A percentile compares a stretch with the other conserved stretches of the same genome.
These are phyloP conservation scores for Neolamprologus modestus DNA, from an alignment of 2,113 vertebrate species.

Conservation along the genomic window DNA sequence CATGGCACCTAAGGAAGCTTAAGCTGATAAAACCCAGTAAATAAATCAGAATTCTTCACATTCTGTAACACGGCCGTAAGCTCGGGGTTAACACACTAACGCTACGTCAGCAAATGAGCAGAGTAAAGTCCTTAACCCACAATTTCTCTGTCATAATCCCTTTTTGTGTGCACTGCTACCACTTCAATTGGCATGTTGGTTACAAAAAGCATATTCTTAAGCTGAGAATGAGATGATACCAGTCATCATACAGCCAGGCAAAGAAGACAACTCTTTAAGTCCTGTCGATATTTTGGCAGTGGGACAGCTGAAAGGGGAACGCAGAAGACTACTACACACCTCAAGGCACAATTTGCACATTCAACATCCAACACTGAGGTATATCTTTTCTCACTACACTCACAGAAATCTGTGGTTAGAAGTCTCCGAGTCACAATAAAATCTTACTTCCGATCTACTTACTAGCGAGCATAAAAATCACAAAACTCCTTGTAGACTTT, in stretches of 20 bases:
- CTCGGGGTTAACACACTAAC: not conserved
- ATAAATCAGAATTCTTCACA: conserved; percentile 27
- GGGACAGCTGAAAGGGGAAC: not conserved
- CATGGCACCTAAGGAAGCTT: not conserved
- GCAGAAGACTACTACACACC: not conserved
- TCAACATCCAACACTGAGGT: not conserved
- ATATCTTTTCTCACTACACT: not conserved
- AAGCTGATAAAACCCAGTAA: not conserved
- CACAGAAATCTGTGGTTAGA: not conserved
- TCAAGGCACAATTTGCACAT: not conserved
- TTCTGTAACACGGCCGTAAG: conserved; percentile 13
- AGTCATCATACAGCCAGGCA: not conserved
- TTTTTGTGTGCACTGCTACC: not conserved
- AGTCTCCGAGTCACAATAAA: not conserved
- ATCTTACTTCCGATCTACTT: conserved; percentile 67
- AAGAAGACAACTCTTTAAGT: not conserved
- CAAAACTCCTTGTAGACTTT: conserved; percentile 99
- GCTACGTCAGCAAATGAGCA: not conserved
- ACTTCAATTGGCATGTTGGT: not conserved
- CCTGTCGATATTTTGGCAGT: not conserved
- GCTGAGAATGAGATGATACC: not conserved
- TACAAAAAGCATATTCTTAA: not conserved
- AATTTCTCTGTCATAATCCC: not conserved
- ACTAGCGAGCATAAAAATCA: conserved; percentile 97
- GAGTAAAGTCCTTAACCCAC: not conserved